Percentiles rank a stretch among this genome's conserved stretches.
Evolutionary conservation across 64 coral and sea anemone species (phyloP).

Genomic region (Montipora cactus): DNA sequence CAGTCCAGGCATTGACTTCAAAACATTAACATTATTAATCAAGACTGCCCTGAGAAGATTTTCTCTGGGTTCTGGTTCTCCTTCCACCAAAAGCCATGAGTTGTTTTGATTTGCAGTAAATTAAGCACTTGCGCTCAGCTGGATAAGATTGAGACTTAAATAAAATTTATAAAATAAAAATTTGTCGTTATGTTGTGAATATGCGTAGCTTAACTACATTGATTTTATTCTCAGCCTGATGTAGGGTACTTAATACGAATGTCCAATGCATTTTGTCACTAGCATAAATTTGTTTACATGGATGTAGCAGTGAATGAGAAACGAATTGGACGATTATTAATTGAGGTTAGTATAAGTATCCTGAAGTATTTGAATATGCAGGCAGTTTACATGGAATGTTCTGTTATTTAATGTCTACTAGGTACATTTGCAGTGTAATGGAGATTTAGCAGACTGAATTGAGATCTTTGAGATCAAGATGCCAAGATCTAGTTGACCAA

Average conservation of each 20-base stretch:
- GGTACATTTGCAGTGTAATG: not conserved
- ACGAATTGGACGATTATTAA: constrained; percentile 73
- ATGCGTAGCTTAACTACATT: not conserved
- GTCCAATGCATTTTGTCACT: not conserved
- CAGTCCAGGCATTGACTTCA: no score
- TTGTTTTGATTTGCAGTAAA: no score
- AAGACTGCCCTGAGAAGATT: no score
- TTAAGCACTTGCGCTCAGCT: no score
- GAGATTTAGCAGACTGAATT: not conserved
- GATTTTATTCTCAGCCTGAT: not conserved
- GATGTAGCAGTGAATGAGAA: constrained; percentile 79
- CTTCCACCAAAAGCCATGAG: no score
- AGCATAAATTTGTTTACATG: constrained; percentile 97
- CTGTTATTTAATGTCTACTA: not conserved
- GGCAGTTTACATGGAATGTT: not conserved
- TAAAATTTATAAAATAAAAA: no score
- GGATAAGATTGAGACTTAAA: no score
- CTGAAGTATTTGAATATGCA: no score
- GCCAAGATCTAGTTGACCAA: no score
- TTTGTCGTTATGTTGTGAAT: no score
- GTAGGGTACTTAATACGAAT: not conserved
- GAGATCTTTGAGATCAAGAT: not conserved
- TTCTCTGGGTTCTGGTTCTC: no score
- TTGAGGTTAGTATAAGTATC: constrained; percentile 76
- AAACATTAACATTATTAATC: no score